These are phyloP conservation scores for Leucophora obtusa DNA, from an alignment of 2,888 invertebrate genomes.

Conservation along the genomic window DNA sequence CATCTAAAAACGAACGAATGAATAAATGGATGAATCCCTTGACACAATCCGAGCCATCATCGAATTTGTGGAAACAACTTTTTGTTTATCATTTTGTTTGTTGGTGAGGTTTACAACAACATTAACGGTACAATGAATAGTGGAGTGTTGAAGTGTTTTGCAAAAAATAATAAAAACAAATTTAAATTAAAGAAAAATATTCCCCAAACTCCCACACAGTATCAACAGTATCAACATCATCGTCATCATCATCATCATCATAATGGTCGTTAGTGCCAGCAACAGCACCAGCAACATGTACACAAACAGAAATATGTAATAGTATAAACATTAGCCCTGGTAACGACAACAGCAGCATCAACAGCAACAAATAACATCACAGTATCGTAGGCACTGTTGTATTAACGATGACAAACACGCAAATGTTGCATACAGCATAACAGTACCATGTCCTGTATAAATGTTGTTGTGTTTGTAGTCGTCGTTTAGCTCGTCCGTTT, in stretches of 20 bases:
- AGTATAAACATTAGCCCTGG: constrained; percentile 44
- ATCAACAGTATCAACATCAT: constrained; percentile 19
- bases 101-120: constrained; percentile 55
- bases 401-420: constrained; percentile 32
- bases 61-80: constrained; percentile 52
- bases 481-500: constrained; percentile 38
- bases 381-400: constrained; percentile 1
- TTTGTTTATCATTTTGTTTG: constrained; percentile 41
- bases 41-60: constrained; percentile 55
- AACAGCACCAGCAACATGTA: constrained; percentile 8
- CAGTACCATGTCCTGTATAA: constrained; percentile 25
- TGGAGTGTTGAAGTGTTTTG: constrained; percentile 59
- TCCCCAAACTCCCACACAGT: constrained; percentile 40
- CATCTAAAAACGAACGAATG: constrained; percentile 40
- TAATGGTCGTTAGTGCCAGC: constrained; percentile 2
- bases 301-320: constrained; percentile 24
- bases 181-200: constrained; percentile 68
- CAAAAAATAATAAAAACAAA: constrained; percentile 63
- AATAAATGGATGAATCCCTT: constrained; percentile 54
- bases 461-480: constrained; percentile 3
- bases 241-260: constrained; percentile 24
- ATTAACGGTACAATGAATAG: constrained; percentile 57
- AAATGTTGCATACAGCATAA: constrained; percentile 19
- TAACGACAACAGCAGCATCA: constrained; percentile 34
- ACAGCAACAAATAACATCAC: constrained; percentile 13